These are phyloP conservation scores for Paedocypris micromegethes DNA, from an alignment of 2,797 vertebrate genomes.

Conservation along the genomic window DNA sequence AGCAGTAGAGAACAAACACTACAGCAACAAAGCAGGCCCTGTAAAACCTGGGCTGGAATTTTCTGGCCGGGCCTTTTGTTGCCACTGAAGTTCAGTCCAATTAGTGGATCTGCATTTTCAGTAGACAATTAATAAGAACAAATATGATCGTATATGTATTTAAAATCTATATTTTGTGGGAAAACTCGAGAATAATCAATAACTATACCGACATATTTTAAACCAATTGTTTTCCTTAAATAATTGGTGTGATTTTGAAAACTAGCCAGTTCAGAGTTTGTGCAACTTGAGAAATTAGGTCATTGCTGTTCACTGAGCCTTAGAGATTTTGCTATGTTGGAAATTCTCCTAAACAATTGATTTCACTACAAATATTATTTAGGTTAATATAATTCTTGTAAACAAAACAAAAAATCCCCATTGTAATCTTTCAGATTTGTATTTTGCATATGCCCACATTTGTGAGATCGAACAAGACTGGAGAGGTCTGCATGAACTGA, in stretches of 20 bases:
- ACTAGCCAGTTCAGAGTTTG: constrained; percentile 39
- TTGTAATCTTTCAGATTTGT: too few species aligned
- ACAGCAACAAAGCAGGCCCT: constrained; percentile 67
- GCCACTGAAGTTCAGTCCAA: constrained; percentile 65
- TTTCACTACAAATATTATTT: too few species aligned
- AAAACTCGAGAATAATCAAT: neutral
- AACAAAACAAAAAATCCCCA: too few species aligned
- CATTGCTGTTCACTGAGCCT: constrained; percentile 35
- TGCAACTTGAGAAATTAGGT: constrained; percentile 49
- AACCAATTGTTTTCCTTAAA: neutral
- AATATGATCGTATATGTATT: too few species aligned
- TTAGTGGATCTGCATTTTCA: constrained; percentile 60
- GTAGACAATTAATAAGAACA: too few species aligned
- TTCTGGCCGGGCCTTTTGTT: constrained; percentile 69
- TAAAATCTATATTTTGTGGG: too few species aligned
- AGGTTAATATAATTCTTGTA: too few species aligned
- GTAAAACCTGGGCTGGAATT: constrained; percentile 68
- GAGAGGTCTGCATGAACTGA: too few species aligned
- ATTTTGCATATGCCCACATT: too few species aligned
- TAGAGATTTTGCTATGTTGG: constrained; percentile 32
- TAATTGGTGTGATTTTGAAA: constrained; percentile 41
- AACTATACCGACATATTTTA: neutral
- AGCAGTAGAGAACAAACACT: constrained; percentile 69
- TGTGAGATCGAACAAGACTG: too few species aligned
- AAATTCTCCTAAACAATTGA: too few species aligned